phyloP scores from a whole-genome alignment of 2,113 vertebrate species.

The Festucalex cinctus region DNA sequence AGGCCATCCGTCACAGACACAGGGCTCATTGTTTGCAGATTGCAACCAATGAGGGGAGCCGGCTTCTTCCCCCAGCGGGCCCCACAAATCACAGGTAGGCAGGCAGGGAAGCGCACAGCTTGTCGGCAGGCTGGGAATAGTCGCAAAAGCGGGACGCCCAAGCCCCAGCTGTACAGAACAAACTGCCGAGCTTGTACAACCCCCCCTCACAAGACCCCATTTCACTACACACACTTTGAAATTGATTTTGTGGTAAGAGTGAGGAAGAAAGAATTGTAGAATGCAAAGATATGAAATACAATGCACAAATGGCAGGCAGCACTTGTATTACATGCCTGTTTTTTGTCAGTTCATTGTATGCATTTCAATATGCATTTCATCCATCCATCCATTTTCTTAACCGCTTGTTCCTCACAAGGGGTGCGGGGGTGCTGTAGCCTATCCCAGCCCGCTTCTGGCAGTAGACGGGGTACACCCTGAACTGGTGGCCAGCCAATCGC shows the following conservation, averaged over 20 bases:
- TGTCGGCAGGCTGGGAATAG: slow-evolving; percentile 60
- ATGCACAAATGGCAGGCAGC: background rate
- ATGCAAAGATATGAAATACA: background rate
- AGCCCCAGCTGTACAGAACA: slow-evolving; percentile 61
- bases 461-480: no score
- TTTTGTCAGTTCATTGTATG: background rate
- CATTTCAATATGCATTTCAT: no score
- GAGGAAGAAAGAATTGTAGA: background rate
- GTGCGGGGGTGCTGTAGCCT: no score
- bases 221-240: slow-evolving; percentile 26
- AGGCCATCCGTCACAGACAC: slow-evolving; percentile 73
- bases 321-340: background rate
- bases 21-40: slow-evolving; percentile 74
- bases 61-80: slow-evolving; percentile 65
- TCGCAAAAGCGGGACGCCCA: slow-evolving; percentile 47
- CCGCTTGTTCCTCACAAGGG: no score
- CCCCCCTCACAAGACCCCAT: slow-evolving; percentile 44
- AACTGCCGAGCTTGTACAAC: slow-evolving; percentile 58
- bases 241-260: slow-evolving; percentile 36
- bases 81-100: slow-evolving; percentile 73
- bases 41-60: slow-evolving; percentile 72
- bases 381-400: no score
- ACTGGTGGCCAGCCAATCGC: no score
- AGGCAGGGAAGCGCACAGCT: slow-evolving; percentile 51
- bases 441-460: no score